These are phyloP conservation scores for Urocyon cinereoargenteus DNA, from an alignment of 2,797 vertebrate species.

Conservation along the genomic window DNA sequence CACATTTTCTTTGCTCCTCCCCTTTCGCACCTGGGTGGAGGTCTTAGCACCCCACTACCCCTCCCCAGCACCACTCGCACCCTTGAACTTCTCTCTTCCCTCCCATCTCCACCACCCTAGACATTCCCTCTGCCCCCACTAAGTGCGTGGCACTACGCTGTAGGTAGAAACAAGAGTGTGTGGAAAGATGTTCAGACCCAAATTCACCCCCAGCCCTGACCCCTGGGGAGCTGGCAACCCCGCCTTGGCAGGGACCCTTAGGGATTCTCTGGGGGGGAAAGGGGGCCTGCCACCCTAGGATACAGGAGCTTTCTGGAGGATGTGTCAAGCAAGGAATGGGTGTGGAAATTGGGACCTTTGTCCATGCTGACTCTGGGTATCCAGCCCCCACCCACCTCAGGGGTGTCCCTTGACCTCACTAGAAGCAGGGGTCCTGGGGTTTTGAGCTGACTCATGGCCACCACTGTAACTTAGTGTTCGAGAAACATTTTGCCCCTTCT, in stretches of 20 bases:
- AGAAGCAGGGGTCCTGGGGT: constrained; percentile 61
- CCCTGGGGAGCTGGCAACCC: background rate
- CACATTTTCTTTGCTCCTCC: constrained; percentile 23
- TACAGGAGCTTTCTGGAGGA: background rate
- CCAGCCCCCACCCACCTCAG: constrained; percentile 23
- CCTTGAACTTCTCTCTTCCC: constrained; percentile 26
- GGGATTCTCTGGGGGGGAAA: background rate
- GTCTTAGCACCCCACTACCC: background rate
- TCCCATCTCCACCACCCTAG: background rate
- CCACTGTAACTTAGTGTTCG: constrained; percentile 4
- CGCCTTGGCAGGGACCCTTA: background rate
- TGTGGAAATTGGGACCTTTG: constrained; percentile 71
- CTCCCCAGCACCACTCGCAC: constrained; percentile 24
- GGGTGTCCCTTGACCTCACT: constrained; percentile 61
- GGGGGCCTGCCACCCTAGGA: background rate
- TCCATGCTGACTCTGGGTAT: constrained; percentile 10
- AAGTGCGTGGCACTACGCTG: background rate
- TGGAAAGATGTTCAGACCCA: background rate
- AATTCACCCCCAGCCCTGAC: background rate
- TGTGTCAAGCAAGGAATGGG: constrained; percentile 26
- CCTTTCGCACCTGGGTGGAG: background rate
- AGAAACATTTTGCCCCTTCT: constrained; percentile 25
- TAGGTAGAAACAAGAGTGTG: background rate
- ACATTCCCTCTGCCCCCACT: background rate
- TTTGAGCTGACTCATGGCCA: constrained; percentile 48